Percentiles rank a stretch among this genome's conserved stretches.
These are phyloP conservation scores for Amphipoea oculea DNA, from an alignment of 2,888 invertebrate genomes.

Conservation along the genomic window DNA sequence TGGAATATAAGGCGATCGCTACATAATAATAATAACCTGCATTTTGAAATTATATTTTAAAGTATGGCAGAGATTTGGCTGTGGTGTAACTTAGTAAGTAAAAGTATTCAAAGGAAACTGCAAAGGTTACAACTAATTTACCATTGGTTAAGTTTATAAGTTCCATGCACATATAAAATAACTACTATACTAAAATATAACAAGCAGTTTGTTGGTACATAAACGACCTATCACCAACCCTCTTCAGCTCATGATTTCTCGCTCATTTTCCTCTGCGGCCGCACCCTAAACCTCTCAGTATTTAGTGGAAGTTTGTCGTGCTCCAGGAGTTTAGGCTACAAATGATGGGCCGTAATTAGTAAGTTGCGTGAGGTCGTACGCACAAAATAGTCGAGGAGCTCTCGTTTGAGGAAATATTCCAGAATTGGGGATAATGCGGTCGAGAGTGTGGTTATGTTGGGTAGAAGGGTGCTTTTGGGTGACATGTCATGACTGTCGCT, in stretches of 20 bases:
- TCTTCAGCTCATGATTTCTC: conserved; percentile 33
- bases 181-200: conserved; percentile 13
- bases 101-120: neutral
- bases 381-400: conserved; percentile 58
- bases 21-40: too few relatives aligned
- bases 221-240: conserved; percentile 27
- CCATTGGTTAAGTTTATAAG: neutral
- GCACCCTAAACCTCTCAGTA: conserved; percentile 57
- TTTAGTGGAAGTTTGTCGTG: conserved; percentile 72
- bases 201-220: neutral
- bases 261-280: conserved; percentile 51
- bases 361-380: conserved; percentile 68
- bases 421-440: conserved; percentile 61
- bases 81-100: neutral
- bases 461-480: conserved; percentile 41
- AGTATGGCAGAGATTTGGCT: neutral
- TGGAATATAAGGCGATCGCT: neutral
- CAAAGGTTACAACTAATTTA: neutral
- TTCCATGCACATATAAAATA: conserved; percentile 1
- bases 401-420: conserved; percentile 63
- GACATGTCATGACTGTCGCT: conserved; percentile 33
- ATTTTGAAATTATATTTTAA: neutral
- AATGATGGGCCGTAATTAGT: conserved; percentile 75
- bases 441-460: conserved; percentile 33
- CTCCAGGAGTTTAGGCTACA: conserved; percentile 69